Base-by-base conservation (phyloP, 2,888 invertebrate species). In the Drosophila meridionalis region DNA sequence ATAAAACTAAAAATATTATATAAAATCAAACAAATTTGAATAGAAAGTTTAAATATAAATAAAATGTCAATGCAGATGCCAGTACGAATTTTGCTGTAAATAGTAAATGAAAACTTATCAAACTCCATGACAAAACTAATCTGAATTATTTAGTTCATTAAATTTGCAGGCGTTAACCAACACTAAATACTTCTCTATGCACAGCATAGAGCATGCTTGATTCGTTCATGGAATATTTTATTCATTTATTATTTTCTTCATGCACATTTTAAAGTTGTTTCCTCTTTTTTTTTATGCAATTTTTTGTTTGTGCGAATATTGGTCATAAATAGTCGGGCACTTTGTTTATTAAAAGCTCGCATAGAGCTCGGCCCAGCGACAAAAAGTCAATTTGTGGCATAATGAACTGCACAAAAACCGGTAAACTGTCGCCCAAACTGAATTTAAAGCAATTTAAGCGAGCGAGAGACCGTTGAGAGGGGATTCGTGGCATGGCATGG, bases 331-430 rank as follows among this genome's bases (percentile, higher is more conserved):
- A 63, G 63, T 58, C 63, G 59, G 52, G 53, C 43, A 76, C 76
- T 76, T 80, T 73, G 61, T 70, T 73, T 64, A 79, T 65, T 76
- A 61, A 73, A 78, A 55, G 42, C 61, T 56, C 64, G 30, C 60
- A 75, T 53, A 69, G 65, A 20, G 50, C 60, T 50, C 59, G 61
- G 20, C 56, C 6, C 34, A 63, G 67, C 60, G 71, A 74, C 81
- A 87, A 81, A 75, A 88, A 90, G 82, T 83, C 78, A 87, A 88
- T 90, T 87, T 83, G 76, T 75, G 80, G 73, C 76, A 80, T 88
- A 90, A 87, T 88, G 89, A 88, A 88, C 89, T 81, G 82, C 72
- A 89, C 5, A 30, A 42, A 56, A 86, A 87, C 87, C 85, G 89
- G 87, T 89, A 87, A 87, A 87, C 85, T 89, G 89, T 86, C 84